Evolutionary conservation across 2,797 vertebrate genomes (phyloP).

Genomic region (Darevskia nairensis): DNA sequence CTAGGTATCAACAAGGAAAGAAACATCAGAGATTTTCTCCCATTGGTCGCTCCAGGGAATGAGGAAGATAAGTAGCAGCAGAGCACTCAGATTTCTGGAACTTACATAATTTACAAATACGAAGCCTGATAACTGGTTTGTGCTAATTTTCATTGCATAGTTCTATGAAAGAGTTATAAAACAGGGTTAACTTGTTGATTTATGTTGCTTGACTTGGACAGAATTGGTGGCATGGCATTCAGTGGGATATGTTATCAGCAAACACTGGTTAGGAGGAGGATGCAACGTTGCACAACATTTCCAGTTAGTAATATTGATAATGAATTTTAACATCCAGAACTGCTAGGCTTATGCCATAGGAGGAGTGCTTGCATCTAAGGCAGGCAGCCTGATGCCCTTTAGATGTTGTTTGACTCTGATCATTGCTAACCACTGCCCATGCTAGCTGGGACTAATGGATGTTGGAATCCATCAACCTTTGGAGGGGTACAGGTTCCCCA

Average conservation of each 20-base stretch:
- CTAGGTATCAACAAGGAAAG: background rate
- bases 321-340: background rate
- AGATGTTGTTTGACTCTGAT: no score
- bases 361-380: background rate
- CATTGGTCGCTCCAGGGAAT: background rate
- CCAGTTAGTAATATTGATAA: background rate
- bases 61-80: background rate
- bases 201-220: background rate
- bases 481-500: no score
- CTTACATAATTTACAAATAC: background rate
- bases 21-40: background rate
- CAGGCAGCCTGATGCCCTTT: background rate
- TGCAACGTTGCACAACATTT: background rate
- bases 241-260: background rate
- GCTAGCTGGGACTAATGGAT: no score
- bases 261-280: background rate
- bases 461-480: no score
- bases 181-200: slow-evolving; percentile 6
- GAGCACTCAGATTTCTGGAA: background rate
- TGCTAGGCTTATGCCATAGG: background rate
- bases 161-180: background rate
- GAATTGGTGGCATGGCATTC: slow-evolving; percentile 8
- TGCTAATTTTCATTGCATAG: background rate
- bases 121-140: background rate
- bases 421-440: no score